phyloP scores from a whole-genome alignment of 2,888 invertebrate genomes.

The Stenolophus ochropezus region DNA sequence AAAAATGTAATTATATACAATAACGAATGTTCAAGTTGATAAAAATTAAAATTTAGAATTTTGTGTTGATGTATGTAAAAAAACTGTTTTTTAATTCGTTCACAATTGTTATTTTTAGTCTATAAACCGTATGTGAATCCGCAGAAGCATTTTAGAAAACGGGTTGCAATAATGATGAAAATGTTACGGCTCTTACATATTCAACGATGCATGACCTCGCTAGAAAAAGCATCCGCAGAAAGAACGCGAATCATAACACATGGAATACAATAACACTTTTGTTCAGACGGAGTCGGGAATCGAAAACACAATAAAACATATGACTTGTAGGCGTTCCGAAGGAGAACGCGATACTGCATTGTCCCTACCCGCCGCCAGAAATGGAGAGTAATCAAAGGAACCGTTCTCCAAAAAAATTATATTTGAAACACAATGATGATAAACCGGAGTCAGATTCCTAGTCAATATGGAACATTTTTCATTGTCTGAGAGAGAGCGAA shows the following conservation, averaged over 20 bases:
- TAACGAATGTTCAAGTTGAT: too few relatives aligned
- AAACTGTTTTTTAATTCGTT: not conserved
- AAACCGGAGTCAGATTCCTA: slow-evolving; percentile 55
- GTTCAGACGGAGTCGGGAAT: slow-evolving; percentile 28
- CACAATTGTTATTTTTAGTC: not conserved
- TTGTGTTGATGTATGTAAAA: not conserved
- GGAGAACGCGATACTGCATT: not conserved
- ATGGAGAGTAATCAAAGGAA: slow-evolving; percentile 48
- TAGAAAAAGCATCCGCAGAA: not conserved
- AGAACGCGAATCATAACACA: slow-evolving; percentile 28
- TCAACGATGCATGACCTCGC: slow-evolving; percentile 18
- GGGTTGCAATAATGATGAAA: slow-evolving; percentile 5
- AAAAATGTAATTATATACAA: too few relatives aligned
- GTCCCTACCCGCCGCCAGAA: not conserved
- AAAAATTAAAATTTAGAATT: too few relatives aligned
- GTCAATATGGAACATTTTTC: slow-evolving; percentile 56
- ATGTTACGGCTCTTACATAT: slow-evolving; percentile 37
- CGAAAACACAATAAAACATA: slow-evolving; percentile 42
- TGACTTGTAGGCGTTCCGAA: slow-evolving; percentile 38
- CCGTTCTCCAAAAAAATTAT: slow-evolving; percentile 43
- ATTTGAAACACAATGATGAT: slow-evolving; percentile 59
- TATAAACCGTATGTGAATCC: not conserved
- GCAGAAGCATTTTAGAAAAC: not conserved
- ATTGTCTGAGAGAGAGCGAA: slow-evolving; percentile 33
- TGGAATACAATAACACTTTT: slow-evolving; percentile 31